Evolutionary conservation across 2,113 vertebrate genomes (phyloP).

Genomic region (Cephalopholis sonnerati): DNA sequence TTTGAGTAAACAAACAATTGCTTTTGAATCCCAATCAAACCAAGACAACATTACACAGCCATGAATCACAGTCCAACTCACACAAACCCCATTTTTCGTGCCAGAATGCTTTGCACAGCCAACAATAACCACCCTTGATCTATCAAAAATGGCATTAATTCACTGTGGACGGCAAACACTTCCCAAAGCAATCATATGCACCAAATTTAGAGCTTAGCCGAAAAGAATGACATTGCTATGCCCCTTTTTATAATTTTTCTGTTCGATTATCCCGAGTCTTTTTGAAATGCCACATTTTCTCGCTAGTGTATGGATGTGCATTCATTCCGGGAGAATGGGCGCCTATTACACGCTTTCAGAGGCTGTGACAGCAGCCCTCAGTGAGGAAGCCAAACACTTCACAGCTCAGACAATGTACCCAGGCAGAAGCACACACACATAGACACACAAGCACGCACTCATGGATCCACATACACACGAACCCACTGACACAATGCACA

Average conservation of each 20-base stretch:
- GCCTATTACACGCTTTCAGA: conserved; percentile 82
- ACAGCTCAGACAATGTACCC: conserved; percentile 75
- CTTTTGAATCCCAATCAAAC: conserved; percentile 53
- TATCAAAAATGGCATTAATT: conserved; percentile 55
- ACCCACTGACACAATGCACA: conserved; percentile 79
- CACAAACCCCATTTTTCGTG: conserved; percentile 28
- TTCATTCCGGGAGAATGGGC: conserved; percentile 78
- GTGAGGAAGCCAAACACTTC: conserved; percentile 80
- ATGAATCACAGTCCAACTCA: conserved; percentile 47
- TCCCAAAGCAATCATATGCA: conserved; percentile 51
- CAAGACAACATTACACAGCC: conserved; percentile 28
- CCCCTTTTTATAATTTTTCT: conserved; percentile 54
- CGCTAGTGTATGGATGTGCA: conserved; percentile 64
- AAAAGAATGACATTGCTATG: conserved; percentile 64
- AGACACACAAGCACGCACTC: conserved; percentile 40
- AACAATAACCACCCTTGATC: conserved; percentile 45
- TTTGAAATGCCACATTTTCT: conserved; percentile 73
- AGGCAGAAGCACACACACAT: conserved; percentile 32
- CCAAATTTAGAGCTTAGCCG: conserved; percentile 58
- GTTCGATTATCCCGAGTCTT: conserved; percentile 69
- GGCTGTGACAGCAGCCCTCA: conserved; percentile 82
- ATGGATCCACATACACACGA: conserved; percentile 52
- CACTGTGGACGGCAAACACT: conserved; percentile 35
- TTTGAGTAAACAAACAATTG: conserved; percentile 34
- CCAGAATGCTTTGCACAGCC: conserved; percentile 45